Evolutionary conservation across 2,888 invertebrate species (phyloP), one percentile per base, ranked within the genome.

Genomic region (Eupsilia transversa): DNA sequence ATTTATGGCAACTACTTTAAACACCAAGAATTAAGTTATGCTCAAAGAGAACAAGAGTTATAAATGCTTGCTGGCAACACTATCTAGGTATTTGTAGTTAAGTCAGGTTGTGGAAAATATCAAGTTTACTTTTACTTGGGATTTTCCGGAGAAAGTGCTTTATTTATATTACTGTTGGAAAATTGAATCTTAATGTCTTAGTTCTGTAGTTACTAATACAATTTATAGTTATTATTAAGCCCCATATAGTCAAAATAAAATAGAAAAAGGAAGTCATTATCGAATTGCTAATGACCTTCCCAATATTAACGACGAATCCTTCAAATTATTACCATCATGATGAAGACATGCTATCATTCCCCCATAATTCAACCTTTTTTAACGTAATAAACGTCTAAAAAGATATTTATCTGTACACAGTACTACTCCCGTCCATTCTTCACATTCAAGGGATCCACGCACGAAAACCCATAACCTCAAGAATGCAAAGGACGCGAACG

Each of bases 401-500:
- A 75, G 76, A 81, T 76, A 83, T 69, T 61, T 73, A 77, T 87
- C 76, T 63, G 57, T 67, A 82, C 41, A 77, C 46, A 85, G 63
- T 64, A 68, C 73, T 79, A 87, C 61, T 72, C 72, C 73, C 60
- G 66, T 61, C 74, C 77, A 87, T 86, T 86, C 85, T 79, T 82
- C 83, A 86, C 84, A 84, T 82, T 83, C 87, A 88, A 79, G 79
- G 82, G 82, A 88, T 87, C 88, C 86, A 89, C 90, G 88, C 90
- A 91, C 90, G 91, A 89, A 89, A 91, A 89, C 91, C 91, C 91
- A 94, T 94, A 95, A 95, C 96, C 94, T 95, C 94, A 96, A 95
- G 95, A 94, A 94, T 94, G 94, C 90, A 93, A 94, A 94, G 93
- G 92, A 94, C 91, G 92, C 93, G 93, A 94, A 93, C 94, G 94